Base-by-base conservation (phyloP, 2,113 vertebrate species). In the Pelmatolapia mariae region DNA sequence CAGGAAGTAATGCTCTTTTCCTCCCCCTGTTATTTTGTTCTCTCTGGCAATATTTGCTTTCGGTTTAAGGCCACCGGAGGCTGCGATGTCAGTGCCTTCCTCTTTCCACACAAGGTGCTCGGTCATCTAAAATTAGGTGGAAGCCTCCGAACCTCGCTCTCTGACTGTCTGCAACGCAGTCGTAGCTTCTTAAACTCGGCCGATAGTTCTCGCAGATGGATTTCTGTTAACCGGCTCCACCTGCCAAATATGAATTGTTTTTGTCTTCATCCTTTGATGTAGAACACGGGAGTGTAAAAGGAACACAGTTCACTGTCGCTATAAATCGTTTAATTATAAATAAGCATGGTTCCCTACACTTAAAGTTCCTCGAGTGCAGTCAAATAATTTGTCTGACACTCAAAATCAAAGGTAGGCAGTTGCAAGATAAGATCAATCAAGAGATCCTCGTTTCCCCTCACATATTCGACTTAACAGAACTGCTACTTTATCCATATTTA, bases 401-500 rank as follows among this genome's bases (percentile, higher is more conserved):
- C 38, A 56, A 87, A 87, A 81, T 88, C 59, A 76, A 86, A 86
- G 54, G 36, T 86, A 90, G 31, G 80, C 29, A 82, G 24, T 50
- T 53, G 59, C 19, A 57, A 56, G 89, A 61, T 86, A 50, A 85
- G 76, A 89, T 90, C 82, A 89, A 83, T 90, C 66, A 84, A 63
- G 33, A 50, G 59, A 52, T 73, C 45, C 53, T 50, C 19, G 57
- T 80, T 19, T 8, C 57, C 79, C 38, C 10, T 38, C 71, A 81
- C 73, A 87, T 47, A 80, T 80, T 86, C 15, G 57, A 71, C 36
- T 81, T 85, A 80, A 84, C 47, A 88, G 76, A 57, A 53, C 88
- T 80, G 73, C 85, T 81, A 52, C 80, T 89, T 89, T 87, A 89
- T 92, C 81, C 86, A 87, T 89, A 84, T 93, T 87, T 86, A 91